Percentiles rank a stretch among this genome's conserved stretches.
Conservation (phyloP, 2,113 vertebrate species). For the Drymodes brunneopygia region DNA sequence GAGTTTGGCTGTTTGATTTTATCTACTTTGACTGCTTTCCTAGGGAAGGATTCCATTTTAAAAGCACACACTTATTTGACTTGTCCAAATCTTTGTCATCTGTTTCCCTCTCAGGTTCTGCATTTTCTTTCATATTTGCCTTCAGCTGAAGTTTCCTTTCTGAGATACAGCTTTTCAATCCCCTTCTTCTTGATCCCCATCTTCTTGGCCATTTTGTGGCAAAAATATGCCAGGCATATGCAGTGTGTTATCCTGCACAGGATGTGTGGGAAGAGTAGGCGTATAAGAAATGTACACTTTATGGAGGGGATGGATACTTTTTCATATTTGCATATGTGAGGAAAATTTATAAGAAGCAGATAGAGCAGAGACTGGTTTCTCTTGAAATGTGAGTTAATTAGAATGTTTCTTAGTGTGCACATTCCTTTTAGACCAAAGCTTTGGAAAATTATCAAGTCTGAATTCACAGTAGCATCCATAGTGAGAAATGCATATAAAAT, state of each 20-base stretch:
- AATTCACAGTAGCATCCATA: neutral
- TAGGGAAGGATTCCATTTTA: neutral
- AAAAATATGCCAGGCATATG: slow-evolving; percentile 4
- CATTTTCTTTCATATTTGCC: neutral
- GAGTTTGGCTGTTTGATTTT: neutral
- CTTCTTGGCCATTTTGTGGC: neutral
- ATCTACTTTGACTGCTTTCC: neutral
- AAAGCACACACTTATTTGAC: neutral
- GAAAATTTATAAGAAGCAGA: neutral
- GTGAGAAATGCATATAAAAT: neutral
- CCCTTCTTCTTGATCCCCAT: neutral
- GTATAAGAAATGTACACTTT: neutral
- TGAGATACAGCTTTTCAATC: neutral
- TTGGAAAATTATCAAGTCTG: neutral
- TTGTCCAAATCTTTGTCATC: neutral
- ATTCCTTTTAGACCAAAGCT: neutral
- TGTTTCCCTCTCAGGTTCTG: neutral
- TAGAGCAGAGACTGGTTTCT: neutral
- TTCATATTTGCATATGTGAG: neutral
- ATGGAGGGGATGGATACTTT: neutral
- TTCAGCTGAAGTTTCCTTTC: neutral
- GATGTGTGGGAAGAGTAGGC: neutral
- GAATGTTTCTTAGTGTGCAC: neutral
- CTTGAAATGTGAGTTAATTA: neutral
- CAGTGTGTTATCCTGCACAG: neutral